These are phyloP conservation scores for Pangasius djambal DNA, from an alignment of 2,797 vertebrate species.

Conservation along the genomic window DNA sequence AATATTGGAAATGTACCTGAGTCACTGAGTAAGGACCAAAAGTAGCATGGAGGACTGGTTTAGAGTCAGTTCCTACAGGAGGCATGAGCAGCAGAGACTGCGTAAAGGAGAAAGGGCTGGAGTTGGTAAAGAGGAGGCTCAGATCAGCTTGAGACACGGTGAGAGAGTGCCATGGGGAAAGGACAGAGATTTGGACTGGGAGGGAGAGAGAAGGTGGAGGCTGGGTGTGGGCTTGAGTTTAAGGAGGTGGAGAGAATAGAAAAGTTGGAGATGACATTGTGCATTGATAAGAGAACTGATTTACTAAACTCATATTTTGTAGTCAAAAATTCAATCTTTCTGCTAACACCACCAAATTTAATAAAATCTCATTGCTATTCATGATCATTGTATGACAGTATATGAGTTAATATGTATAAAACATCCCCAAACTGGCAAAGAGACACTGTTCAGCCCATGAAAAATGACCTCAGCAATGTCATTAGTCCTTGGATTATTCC, in stretches of 20 bases:
- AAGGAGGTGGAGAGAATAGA: background rate
- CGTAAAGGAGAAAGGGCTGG: constrained; percentile 72
- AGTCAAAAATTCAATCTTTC: background rate
- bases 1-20: constrained; percentile 62
- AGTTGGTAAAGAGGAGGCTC: constrained; percentile 75
- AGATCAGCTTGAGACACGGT: constrained; percentile 70
- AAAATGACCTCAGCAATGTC: background rate
- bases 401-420: no score
- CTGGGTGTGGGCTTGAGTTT: constrained; percentile 62
- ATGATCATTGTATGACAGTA: no score
- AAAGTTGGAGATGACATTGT: background rate
- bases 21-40: constrained; percentile 73
- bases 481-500: background rate
- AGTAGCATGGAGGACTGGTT: constrained; percentile 65
- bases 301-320: background rate
- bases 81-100: constrained; percentile 71
- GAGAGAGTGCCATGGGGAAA: constrained; percentile 67
- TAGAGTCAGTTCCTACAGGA: constrained; percentile 47
- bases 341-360: background rate
- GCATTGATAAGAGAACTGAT: background rate
- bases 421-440: no score
- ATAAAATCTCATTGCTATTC: background rate
- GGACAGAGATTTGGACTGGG: constrained; percentile 65
- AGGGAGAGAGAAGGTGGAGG: constrained; percentile 64
- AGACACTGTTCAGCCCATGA: background rate